Evolutionary conservation across 2,797 vertebrate species (phyloP).

Genomic region (Pseudopleuronectes americanus): DNA sequence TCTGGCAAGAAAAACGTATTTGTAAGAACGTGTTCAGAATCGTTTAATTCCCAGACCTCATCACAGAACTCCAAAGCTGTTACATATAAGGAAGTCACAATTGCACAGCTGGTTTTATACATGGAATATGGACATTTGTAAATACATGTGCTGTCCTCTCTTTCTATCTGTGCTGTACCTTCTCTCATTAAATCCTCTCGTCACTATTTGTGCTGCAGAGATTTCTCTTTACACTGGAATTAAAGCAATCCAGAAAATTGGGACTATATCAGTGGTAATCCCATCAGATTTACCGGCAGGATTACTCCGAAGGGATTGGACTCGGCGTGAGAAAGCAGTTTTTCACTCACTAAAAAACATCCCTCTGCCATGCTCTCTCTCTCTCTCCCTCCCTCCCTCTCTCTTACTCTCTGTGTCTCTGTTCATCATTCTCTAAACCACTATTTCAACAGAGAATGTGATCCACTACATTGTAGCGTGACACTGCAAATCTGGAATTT

Average conservation of each 20-base stretch:
- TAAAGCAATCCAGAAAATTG: slow-evolving; percentile 48
- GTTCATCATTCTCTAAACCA: slow-evolving; percentile 14
- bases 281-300: slow-evolving; percentile 57
- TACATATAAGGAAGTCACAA: background rate
- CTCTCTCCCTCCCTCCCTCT: background rate
- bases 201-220: slow-evolving; percentile 18
- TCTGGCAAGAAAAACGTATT: background rate
- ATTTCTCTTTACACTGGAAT: slow-evolving; percentile 53
- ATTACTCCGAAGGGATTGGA: slow-evolving; percentile 61
- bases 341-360: slow-evolving; percentile 35
- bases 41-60: no score
- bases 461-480: background rate
- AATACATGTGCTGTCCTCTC: no score
- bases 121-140: background rate
- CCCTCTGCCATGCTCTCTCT: background rate
- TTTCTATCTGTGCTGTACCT: slow-evolving; percentile 2
- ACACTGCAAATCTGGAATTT: slow-evolving; percentile 23
- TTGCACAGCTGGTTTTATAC: background rate
- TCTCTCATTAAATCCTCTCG: slow-evolving; percentile 35
- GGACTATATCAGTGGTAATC: slow-evolving; percentile 57
- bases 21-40: background rate
- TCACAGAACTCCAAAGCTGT: background rate
- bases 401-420: background rate
- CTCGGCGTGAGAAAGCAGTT: slow-evolving; percentile 33
- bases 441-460: slow-evolving; percentile 21